These are phyloP conservation scores for Prorops nasuta DNA, from an alignment of 1,140 invertebrate species.

Conservation along the genomic window DNA sequence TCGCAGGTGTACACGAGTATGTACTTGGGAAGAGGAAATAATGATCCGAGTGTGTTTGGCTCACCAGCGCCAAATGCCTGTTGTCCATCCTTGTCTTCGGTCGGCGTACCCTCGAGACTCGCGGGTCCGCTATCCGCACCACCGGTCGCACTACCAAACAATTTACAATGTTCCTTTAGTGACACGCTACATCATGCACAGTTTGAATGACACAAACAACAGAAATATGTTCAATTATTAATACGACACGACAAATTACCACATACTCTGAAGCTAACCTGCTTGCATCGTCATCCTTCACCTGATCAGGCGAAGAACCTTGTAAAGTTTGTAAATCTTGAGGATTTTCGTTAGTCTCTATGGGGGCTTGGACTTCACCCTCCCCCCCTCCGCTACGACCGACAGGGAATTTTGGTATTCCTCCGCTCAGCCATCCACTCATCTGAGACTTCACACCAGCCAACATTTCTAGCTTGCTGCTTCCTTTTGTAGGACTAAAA, in stretches of 20 bases:
- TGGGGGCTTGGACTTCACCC: conserved; percentile 45
- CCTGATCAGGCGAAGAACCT: conserved; percentile 52
- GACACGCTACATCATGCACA: no score
- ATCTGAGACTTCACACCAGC: conserved; percentile 80
- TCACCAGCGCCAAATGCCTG: conserved; percentile 73
- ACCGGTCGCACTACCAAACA: conserved; percentile 72
- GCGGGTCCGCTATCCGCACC: conserved; percentile 79
- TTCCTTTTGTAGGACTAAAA: conserved; percentile 64
- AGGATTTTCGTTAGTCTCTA: conserved; percentile 50
- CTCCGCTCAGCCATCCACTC: conserved; percentile 75
- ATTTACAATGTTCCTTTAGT: conserved; percentile 7
- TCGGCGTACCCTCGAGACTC: conserved; percentile 71
- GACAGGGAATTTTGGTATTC: conserved; percentile 70
- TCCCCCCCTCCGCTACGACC: conserved; percentile 54
- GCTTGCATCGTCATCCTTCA: conserved; percentile 78
- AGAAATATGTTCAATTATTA: not conserved
- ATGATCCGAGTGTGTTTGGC: conserved; percentile 40
- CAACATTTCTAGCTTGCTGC: conserved; percentile 74
- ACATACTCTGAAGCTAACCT: conserved; percentile 49
- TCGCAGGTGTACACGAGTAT: no score
- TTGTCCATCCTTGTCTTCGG: conserved; percentile 74
- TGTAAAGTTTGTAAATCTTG: conserved; percentile 54
- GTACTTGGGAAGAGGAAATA: no score
- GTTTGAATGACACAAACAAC: conserved; percentile 3
- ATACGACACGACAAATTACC: conserved; percentile 11